These are phyloP conservation scores for Sylvilagus floridanus DNA, from an alignment of 2,797 vertebrate species.

Conservation along the genomic window DNA sequence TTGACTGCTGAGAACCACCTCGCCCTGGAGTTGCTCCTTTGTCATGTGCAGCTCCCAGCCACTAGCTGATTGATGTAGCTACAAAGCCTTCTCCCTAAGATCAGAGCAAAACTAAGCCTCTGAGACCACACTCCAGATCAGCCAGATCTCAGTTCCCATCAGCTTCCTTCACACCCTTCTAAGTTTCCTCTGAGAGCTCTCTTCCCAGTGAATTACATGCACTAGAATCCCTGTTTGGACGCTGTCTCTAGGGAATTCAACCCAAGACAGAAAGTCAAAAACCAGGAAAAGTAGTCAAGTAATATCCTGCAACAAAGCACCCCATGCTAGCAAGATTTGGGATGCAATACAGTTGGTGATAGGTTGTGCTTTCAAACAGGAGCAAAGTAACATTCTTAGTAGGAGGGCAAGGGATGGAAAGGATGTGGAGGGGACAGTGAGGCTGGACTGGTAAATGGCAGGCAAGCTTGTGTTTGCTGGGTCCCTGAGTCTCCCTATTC, in stretches of 20 bases:
- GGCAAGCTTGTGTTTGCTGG: neutral
- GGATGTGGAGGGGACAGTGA: neutral
- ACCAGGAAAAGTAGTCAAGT: neutral
- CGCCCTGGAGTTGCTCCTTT: neutral
- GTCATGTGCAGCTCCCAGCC: neutral
- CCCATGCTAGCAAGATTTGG: neutral
- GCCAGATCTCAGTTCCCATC: neutral
- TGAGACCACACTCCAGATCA: neutral
- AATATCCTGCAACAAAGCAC: neutral
- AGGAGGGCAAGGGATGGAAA: neutral
- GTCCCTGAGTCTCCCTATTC: neutral
- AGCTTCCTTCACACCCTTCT: neutral
- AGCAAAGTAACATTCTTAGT: neutral
- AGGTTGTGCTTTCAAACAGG: neutral
- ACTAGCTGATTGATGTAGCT: neutral
- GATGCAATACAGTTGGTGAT: neutral
- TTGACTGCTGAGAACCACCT: neutral
- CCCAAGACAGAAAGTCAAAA: conserved; percentile 43
- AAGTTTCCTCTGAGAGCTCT: neutral
- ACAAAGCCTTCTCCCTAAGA: neutral
- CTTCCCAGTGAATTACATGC: neutral
- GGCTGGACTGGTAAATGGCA: neutral
- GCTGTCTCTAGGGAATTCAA: neutral
- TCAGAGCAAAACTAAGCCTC: neutral
- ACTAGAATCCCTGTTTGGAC: neutral